These are phyloP conservation scores for Tyria jacobaeae DNA, from an alignment of 2,888 invertebrate species.

Conservation along the genomic window DNA sequence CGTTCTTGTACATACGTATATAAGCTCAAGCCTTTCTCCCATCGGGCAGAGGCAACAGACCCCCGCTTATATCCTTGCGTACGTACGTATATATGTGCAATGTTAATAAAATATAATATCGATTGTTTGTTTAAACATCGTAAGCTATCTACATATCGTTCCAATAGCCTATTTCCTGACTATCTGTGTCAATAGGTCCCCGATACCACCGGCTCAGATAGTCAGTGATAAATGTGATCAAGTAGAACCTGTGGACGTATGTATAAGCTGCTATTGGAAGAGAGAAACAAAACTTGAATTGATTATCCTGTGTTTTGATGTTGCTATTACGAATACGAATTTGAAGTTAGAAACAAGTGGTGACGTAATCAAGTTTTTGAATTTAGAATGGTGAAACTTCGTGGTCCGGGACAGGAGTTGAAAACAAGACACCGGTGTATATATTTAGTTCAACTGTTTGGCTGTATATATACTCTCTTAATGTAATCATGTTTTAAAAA, in stretches of 20 bases:
- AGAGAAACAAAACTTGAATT: not conserved
- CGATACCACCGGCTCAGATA: slow-evolving; percentile 35
- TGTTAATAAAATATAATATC: not conserved
- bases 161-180: slow-evolving; percentile 34
- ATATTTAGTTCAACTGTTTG: too few relatives aligned
- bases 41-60: too few relatives aligned
- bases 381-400: too few relatives aligned
- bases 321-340: not conserved
- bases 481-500: too few relatives aligned
- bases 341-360: not conserved
- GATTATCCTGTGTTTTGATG: not conserved
- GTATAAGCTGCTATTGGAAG: not conserved
- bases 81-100: not conserved
- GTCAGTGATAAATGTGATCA: not conserved
- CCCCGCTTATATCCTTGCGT: too few relatives aligned
- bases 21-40: too few relatives aligned
- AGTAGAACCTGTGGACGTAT: not conserved
- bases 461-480: too few relatives aligned
- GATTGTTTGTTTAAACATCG: not conserved
- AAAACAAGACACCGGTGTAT: too few relatives aligned
- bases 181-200: slow-evolving; percentile 42
- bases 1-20: too few relatives aligned
- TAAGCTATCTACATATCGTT: slow-evolving; percentile 12
- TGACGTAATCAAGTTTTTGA: not conserved
- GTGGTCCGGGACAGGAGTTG: not conserved